phyloP scores from a whole-genome alignment of 2,113 vertebrate species.

The Macrotis lagotis region DNA sequence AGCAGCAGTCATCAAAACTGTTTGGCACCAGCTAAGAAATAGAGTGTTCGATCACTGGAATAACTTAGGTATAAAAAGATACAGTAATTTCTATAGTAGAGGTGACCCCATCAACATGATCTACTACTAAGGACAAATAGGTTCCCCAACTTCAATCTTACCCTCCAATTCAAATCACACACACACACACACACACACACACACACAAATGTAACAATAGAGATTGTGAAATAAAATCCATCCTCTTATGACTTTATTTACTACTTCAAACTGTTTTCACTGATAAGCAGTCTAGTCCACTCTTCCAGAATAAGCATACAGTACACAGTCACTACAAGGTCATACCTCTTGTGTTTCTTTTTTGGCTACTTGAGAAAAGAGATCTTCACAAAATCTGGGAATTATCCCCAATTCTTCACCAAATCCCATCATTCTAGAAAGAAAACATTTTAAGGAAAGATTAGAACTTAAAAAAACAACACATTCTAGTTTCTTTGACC shows the following conservation, averaged over 20 bases:
- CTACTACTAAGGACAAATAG: not conserved
- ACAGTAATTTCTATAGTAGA: no score
- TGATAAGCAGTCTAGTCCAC: not conserved
- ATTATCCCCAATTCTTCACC: constrained; percentile 92
- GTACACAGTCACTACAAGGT: not conserved
- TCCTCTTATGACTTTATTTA: not conserved
- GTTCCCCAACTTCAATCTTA: not conserved
- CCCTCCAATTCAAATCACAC: no score
- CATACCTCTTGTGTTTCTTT: constrained; percentile 87
- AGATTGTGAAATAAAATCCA: not conserved
- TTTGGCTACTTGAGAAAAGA: constrained; percentile 88
- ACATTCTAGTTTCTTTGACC: not conserved
- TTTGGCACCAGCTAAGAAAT: no score
- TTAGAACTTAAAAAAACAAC: not conserved
- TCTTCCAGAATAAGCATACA: not conserved
- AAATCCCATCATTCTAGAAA: constrained; percentile 96
- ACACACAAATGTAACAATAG: not conserved
- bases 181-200: no score
- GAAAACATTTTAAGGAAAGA: constrained; percentile 23
- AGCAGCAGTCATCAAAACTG: no score
- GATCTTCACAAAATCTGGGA: constrained; percentile 93
- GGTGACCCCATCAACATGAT: not conserved
- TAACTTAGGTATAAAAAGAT: no score
- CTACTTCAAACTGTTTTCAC: not conserved
- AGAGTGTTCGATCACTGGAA: no score